Evolutionary conservation across 2,113 vertebrate genomes (phyloP), one percentile per base, ranked within the genome.

Genomic region (Coregonus clupeaformis): DNA sequence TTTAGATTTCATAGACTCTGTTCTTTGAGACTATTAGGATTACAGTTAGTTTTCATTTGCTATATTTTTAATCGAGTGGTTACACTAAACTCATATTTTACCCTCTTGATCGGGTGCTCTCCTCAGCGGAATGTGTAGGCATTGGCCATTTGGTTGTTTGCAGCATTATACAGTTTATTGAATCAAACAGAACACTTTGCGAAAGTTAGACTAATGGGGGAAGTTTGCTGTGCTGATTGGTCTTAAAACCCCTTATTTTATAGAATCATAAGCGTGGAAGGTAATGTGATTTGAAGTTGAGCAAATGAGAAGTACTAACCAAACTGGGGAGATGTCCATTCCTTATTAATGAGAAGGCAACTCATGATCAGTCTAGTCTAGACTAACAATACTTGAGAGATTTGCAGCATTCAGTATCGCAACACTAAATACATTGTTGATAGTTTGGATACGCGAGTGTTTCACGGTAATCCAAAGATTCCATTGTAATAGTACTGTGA

Each of bases 161-260:
- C 68, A 80, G 67, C 75, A 49, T 70, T 52, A 52, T 52, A 18
- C 13, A 52, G 16, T 18, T 18, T 52, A 52, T 16, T n/a, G 3
- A 25, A 27, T 64, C 16, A 18, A 65, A 65, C 25, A 18, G 5
- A 74, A 69, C 14, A 18, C 49, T 52, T 52, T 18, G 14, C 49
- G 16, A 13, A 30, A 20, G 25, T 42, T 77, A 1, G 27, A 32
- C 13, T 27, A 64, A 27, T 52, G 20, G 62, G 62, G 4, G 24
- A 5, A 77, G 27, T 84, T 82, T 86, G 85, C 80, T 63, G 83
- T 88, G 83, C 67, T 73, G 24, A 63, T 25, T 11, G 63, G 72
- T 64, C 62, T 47, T 49, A 49, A 25, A 24, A 27, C 9, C 24
- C 25, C 13, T 29, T 65, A 22, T n/a, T 24, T 65, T 22, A n/a